phyloP scores from a whole-genome alignment of 2,113 vertebrate genomes.

The Cercocebus atys region DNA sequence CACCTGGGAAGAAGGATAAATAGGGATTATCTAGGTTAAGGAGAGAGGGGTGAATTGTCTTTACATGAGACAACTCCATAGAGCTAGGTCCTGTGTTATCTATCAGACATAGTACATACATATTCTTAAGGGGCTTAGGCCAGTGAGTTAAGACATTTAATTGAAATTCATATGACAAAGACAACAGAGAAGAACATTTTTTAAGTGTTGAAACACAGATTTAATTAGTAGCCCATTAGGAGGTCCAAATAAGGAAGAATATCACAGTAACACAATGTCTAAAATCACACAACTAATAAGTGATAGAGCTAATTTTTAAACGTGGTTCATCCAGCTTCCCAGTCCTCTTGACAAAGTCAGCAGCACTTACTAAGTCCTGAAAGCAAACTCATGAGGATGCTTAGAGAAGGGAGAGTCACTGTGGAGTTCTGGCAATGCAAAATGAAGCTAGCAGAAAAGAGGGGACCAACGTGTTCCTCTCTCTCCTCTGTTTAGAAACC shows the following conservation, averaged over 20 bases:
- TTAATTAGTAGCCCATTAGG: constrained; percentile 47
- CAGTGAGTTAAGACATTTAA: constrained; percentile 42
- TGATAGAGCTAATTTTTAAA: neutral
- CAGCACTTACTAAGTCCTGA: neutral
- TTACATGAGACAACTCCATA: neutral
- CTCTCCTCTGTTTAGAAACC: neutral
- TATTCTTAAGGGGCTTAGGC: neutral
- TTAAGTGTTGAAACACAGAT: neutral
- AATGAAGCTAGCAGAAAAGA: accelerated
- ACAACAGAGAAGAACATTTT: constrained; percentile 2
- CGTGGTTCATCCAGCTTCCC: neutral
- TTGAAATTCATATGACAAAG: constrained; percentile 34
- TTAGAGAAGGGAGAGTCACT: accelerated
- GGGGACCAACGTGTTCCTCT: neutral
- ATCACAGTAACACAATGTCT: neutral
- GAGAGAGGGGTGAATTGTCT: too few relatives aligned
- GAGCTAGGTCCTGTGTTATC: neutral
- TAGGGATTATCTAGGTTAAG: neutral
- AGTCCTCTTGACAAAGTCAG: neutral
- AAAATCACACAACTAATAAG: neutral
- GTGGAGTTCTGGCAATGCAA: neutral
- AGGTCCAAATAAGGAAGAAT: constrained; percentile 33
- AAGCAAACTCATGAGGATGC: neutral
- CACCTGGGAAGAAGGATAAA: neutral
- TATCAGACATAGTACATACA: neutral